These are phyloP conservation scores for Fringilla coelebs DNA, from an alignment of 2,797 vertebrate species.

Conservation along the genomic window DNA sequence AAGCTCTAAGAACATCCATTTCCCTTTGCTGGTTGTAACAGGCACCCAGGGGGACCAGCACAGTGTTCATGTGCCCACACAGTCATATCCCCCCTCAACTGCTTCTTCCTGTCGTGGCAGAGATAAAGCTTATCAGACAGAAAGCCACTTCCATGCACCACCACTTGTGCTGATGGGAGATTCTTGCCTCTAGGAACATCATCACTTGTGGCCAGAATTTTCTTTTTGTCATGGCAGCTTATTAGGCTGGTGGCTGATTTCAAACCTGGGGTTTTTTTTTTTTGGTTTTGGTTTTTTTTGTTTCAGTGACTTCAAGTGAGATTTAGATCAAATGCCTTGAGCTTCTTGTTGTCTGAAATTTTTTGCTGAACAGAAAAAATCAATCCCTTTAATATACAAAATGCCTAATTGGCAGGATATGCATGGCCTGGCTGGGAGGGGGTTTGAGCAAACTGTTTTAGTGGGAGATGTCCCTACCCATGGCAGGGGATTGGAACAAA, in stretches of 20 bases:
- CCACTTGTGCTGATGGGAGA: neutral
- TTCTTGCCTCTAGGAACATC: neutral
- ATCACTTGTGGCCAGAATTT: neutral
- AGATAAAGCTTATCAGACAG: neutral
- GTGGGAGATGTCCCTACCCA: neutral
- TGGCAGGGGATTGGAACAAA: neutral
- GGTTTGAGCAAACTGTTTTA: no score
- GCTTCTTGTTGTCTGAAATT: neutral
- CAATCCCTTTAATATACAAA: neutral
- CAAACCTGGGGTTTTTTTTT: neutral
- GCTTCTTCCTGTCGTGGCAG: neutral
- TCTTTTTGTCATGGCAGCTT: neutral
- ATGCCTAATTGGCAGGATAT: accelerated
- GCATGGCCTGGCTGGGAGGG: neutral
- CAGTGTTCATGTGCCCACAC: neutral
- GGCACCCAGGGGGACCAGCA: neutral
- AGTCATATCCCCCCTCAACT: neutral
- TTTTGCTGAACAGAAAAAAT: neutral
- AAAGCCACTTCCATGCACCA: neutral
- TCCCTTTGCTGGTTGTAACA: neutral
- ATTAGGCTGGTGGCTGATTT: neutral
- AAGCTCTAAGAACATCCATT: neutral
- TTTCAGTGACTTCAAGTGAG: neutral
- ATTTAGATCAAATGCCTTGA: neutral
- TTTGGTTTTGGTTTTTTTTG: no score